phyloP scores from a whole-genome alignment of 2,888 invertebrate genomes.

The Nephrotoma flavescens region DNA sequence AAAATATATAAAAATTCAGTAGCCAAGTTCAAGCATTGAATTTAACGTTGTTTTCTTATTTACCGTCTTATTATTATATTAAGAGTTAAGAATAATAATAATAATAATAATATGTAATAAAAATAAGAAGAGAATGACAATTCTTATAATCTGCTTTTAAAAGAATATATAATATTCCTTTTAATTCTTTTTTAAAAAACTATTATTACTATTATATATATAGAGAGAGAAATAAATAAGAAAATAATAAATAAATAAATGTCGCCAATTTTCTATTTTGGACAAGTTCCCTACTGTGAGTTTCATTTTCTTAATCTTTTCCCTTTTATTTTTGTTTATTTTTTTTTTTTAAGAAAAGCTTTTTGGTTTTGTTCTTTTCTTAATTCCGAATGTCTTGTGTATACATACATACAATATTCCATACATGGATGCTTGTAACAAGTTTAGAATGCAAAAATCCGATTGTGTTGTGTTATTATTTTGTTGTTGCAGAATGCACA shows the following conservation, averaged over 20 bases:
- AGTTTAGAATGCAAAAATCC: conserved; percentile 3
- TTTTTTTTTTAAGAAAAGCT: neutral
- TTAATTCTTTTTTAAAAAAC: neutral
- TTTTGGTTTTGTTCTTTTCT: neutral
- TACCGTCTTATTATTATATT: neutral
- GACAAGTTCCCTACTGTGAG: conserved; percentile 5
- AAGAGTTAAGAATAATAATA: neutral
- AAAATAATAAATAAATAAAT: conserved; percentile 3
- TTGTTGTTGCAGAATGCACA: neutral
- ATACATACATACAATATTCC: neutral
- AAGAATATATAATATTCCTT: neutral
- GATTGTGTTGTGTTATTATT: neutral
- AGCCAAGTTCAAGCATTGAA: neutral
- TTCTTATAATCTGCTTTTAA: neutral
- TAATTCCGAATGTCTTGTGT: conserved; percentile 1
- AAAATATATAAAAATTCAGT: neutral
- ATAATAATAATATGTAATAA: neutral
- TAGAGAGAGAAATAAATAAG: neutral
- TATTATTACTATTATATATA: neutral
- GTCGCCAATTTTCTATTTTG: conserved; percentile 6
- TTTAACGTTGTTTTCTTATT: neutral
- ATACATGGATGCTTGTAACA: neutral
- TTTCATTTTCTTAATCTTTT: neutral
- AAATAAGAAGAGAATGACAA: neutral
- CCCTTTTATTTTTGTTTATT: neutral